Conservation (phyloP, 2,888 invertebrate genomes). For the Drosophila koepferae region DNA sequence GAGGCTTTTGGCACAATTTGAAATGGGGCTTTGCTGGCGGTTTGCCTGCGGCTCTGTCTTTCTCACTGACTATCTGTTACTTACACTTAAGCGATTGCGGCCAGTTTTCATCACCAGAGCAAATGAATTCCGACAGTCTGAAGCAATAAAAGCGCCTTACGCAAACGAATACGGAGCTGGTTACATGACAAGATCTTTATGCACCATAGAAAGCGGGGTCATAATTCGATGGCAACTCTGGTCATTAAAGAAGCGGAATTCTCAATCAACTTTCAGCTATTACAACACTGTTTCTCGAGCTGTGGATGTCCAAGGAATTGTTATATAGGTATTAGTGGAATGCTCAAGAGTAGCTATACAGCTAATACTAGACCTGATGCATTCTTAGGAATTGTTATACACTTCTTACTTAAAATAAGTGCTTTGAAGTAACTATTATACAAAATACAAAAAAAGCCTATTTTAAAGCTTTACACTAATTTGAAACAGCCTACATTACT, state of each 20-base stretch:
- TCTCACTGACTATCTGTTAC: conserved; percentile 28
- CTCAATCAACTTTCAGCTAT: not conserved
- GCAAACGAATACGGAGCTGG: conserved; percentile 1
- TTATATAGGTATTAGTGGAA: not conserved
- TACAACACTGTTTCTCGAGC: not conserved
- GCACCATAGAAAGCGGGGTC: not conserved
- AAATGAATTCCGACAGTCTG: conserved; percentile 24
- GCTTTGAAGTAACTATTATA: not conserved
- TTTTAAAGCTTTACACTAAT: too few species aligned
- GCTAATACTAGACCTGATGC: not conserved
- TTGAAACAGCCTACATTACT: too few species aligned
- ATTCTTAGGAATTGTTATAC: not conserved
- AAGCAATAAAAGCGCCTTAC: conserved; percentile 19
- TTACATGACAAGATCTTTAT: not conserved
- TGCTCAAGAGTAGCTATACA: not conserved
- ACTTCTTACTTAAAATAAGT: not conserved
- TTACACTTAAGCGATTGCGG: conserved; percentile 63
- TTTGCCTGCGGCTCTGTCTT: conserved; percentile 37
- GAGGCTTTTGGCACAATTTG: conserved; percentile 59
- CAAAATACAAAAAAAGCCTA: too few species aligned
- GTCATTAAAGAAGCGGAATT: not conserved
- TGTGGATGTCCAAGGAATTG: not conserved
- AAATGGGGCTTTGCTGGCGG: conserved; percentile 61
- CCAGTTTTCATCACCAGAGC: conserved; percentile 31
- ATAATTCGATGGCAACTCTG: not conserved